A percentile compares a stretch with the other conserved stretches of the same genome.
Conservation (phyloP, 2,888 invertebrate species). For the Patella pellucida region DNA sequence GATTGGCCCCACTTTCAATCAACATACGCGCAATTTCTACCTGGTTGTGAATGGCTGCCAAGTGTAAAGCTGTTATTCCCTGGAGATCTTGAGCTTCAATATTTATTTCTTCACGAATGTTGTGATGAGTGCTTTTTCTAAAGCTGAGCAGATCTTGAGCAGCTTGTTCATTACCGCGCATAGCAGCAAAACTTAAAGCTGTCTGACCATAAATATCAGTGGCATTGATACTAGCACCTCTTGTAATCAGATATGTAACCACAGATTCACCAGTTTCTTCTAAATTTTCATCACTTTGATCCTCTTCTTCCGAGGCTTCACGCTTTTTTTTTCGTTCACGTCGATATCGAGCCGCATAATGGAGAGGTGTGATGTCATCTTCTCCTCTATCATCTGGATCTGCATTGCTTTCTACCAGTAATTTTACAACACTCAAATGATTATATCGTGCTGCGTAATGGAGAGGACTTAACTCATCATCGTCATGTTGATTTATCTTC, state of each 20-base stretch:
- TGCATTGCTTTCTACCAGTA: conserved; percentile 70
- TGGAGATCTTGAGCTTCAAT: conserved; percentile 81
- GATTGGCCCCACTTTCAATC: conserved; percentile 79
- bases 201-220: conserved; percentile 76
- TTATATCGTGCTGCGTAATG: conserved; percentile 73
- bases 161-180: conserved; percentile 81
- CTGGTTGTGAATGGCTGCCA: conserved; percentile 71
- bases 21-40: conserved; percentile 60
- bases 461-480: conserved; percentile 68
- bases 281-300: not conserved
- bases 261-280: conserved; percentile 42
- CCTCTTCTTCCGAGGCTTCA: conserved; percentile 19
- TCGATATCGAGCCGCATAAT: conserved; percentile 71
- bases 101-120: conserved; percentile 75
- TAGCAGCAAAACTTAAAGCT: conserved; percentile 86
- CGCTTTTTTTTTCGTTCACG: conserved; percentile 41
- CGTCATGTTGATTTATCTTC: conserved; percentile 70
- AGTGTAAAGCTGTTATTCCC: conserved; percentile 80
- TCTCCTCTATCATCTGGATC: conserved; percentile 69
- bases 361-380: conserved; percentile 71
- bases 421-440: conserved; percentile 65
- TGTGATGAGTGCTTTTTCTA: conserved; percentile 22
- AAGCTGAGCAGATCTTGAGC: conserved; percentile 79
- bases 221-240: conserved; percentile 77
- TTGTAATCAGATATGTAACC: conserved; percentile 53